These are phyloP conservation scores for Hippasteria phrygiana DNA, from an alignment of 53 echinoderm and acorn worm genomes.

Conservation along the genomic window DNA sequence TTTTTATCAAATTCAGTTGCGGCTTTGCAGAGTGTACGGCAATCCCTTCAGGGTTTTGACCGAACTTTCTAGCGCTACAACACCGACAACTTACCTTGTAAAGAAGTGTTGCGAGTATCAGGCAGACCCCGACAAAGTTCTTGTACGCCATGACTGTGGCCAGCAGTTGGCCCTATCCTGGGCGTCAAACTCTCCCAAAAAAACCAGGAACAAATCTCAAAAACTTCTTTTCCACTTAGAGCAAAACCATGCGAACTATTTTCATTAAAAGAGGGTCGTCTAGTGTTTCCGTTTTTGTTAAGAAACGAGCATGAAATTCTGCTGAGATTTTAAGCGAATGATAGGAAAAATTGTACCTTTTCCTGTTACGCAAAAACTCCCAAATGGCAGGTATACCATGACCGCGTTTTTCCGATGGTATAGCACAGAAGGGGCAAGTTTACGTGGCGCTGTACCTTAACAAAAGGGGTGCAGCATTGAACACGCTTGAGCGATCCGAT, in stretches of 20 bases:
- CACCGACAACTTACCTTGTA: conserved; percentile 22
- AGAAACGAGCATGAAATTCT: background rate
- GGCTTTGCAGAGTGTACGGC: background rate
- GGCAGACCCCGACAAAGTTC: background rate
- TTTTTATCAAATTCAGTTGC: background rate
- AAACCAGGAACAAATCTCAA: background rate
- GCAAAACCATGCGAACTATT: background rate
- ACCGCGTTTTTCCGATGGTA: background rate
- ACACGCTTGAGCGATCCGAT: background rate
- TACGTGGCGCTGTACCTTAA: background rate
- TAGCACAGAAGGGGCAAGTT: background rate
- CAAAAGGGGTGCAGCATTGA: conserved; percentile 4
- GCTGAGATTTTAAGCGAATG: background rate
- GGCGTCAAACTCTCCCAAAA: background rate
- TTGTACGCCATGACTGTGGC: background rate
- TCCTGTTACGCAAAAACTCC: conserved; percentile 23
- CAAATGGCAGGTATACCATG: background rate
- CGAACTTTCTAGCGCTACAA: background rate
- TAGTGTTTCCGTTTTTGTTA: background rate
- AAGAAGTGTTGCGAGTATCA: conserved; percentile 17
- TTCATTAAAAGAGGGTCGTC: background rate
- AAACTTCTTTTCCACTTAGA: background rate
- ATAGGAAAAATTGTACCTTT: background rate
- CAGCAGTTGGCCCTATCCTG: background rate
- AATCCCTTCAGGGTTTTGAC: background rate